Conservation (phyloP, 2,797 vertebrate species). For the Anabas testudineus region DNA sequence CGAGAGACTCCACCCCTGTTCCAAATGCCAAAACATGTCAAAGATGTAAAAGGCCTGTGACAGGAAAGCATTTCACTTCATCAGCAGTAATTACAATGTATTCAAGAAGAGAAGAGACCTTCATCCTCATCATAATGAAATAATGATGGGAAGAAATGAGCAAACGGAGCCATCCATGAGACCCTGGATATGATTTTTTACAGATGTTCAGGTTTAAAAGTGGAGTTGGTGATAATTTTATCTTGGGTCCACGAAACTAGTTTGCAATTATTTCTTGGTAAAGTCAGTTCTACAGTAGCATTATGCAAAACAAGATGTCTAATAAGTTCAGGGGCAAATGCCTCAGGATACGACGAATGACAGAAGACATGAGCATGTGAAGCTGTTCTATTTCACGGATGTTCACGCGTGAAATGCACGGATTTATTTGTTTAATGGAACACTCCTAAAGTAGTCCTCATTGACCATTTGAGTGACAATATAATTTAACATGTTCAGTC, state of each 20-base stretch:
- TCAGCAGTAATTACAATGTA: constrained; percentile 71
- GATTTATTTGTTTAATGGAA: constrained; percentile 31
- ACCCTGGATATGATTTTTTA: constrained; percentile 68
- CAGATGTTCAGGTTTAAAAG: constrained; percentile 74
- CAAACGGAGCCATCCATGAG: constrained; percentile 55
- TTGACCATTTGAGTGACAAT: constrained; percentile 21
- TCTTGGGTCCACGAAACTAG: constrained; percentile 32
- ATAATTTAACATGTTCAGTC: constrained; percentile 33
- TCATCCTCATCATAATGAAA: constrained; percentile 70
- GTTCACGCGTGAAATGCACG: constrained; percentile 15
- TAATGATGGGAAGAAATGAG: constrained; percentile 40
- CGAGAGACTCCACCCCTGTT: constrained; percentile 23
- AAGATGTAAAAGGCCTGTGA: constrained; percentile 63
- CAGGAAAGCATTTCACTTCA: constrained; percentile 72
- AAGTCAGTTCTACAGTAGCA: constrained; percentile 25
- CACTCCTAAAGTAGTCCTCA: constrained; percentile 12
- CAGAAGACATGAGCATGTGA: constrained; percentile 22
- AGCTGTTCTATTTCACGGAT: constrained; percentile 3
- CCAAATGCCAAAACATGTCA: constrained; percentile 62
- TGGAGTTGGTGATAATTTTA: constrained; percentile 42
- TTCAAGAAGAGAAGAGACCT: constrained; percentile 62
- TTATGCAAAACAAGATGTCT: constrained; percentile 19
- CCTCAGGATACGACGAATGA: constrained; percentile 30
- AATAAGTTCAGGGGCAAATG: constrained; percentile 26
- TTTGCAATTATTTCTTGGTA: constrained; percentile 15